phyloP scores from a whole-genome alignment of 2,113 vertebrate genomes.

The Dipodomys stephensi region DNA sequence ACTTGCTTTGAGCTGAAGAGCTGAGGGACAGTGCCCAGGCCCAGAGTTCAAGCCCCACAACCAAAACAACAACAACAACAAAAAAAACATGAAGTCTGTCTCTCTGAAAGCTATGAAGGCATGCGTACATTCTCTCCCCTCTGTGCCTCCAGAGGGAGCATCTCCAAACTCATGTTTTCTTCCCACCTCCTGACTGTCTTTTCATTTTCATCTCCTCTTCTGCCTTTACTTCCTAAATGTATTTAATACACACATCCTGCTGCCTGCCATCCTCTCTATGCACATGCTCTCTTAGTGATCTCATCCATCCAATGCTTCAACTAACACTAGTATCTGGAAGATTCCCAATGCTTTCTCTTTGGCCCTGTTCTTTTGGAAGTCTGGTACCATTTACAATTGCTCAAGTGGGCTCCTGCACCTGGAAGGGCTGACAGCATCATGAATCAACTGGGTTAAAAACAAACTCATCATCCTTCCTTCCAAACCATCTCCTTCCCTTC shows the following conservation, averaged over 20 bases:
- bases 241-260: neutral
- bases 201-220: neutral
- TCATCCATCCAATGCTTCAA: neutral
- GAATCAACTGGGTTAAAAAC: conserved; percentile 34
- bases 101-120: neutral
- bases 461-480: neutral
- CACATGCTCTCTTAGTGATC: neutral
- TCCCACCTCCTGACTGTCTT: neutral
- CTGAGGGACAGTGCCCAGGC: no score
- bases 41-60: no score
- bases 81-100: neutral
- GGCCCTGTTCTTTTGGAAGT: conserved; percentile 11
- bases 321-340: neutral
- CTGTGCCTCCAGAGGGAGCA: neutral
- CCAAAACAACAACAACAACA: no score
- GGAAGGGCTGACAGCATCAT: neutral
- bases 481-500: neutral
- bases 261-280: neutral
- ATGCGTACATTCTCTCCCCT: neutral
- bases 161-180: neutral
- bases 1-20: no score
- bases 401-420: conserved; percentile 29
- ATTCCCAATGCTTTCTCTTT: neutral
- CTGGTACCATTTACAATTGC: neutral
- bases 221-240: neutral